phyloP scores from a whole-genome alignment of 2,113 vertebrate species.

The Illadopsis cleaveri region DNA sequence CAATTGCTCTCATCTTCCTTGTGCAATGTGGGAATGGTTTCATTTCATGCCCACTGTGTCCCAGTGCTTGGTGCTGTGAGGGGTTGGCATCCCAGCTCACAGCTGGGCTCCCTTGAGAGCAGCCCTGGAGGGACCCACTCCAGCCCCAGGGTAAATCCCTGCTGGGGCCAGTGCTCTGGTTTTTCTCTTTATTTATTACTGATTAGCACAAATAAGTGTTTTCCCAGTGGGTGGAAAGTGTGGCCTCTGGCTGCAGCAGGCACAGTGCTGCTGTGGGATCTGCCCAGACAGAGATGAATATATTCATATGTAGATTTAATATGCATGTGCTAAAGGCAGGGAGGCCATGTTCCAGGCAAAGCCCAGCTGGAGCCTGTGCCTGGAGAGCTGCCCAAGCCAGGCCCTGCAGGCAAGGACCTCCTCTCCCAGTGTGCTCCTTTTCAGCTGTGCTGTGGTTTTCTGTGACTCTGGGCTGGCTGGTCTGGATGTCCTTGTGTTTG shows the following conservation, averaged over 20 bases:
- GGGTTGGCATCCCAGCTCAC: neutral
- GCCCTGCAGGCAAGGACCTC: neutral
- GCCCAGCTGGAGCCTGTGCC: neutral
- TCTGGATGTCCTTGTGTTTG: neutral
- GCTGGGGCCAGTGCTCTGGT: neutral
- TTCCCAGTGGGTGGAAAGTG: neutral
- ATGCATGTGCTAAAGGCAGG: fast-evolving
- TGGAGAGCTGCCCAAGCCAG: neutral
- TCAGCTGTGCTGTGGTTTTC: fast-evolving
- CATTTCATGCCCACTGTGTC: neutral
- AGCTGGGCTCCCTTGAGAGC: neutral
- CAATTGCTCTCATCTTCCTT: neutral
- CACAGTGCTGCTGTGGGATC: neutral
- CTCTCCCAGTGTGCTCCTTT: fast-evolving
- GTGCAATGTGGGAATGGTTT: neutral
- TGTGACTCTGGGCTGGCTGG: neutral
- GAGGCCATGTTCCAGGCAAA: neutral
- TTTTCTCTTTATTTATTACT: neutral
- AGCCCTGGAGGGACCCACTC: neutral
- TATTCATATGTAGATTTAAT: neutral
- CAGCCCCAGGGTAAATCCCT: neutral
- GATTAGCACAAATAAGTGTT: neutral
- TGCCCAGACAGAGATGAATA: neutral
- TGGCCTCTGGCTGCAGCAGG: neutral
- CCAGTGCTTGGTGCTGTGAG: fast-evolving